Percentiles rank a stretch among this genome's conserved stretches.
Evolutionary conservation across 1,140 invertebrate species (phyloP).

Genomic region (Zaprionus camerounensis): DNA sequence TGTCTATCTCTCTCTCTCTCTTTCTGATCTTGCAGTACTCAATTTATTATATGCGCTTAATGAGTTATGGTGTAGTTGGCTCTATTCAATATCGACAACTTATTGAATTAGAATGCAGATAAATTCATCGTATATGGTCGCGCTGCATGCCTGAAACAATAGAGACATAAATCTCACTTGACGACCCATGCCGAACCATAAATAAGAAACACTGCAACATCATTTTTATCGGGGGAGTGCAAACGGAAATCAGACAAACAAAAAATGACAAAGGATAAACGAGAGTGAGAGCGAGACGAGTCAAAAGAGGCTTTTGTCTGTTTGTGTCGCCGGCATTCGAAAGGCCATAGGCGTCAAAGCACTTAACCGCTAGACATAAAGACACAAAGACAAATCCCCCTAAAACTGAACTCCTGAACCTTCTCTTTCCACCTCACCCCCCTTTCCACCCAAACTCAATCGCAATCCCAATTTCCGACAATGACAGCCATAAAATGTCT

Average conservation of each 20-base stretch:
- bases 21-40: not conserved
- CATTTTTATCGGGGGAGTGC: slow-evolving; percentile 38
- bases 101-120: slow-evolving; percentile 61
- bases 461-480: slow-evolving; percentile 59
- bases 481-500: slow-evolving; percentile 76
- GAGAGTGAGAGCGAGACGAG: slow-evolving; percentile 7
- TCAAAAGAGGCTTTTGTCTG: slow-evolving; percentile 41
- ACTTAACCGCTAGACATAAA: slow-evolving; percentile 73
- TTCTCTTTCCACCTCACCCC: not conserved
- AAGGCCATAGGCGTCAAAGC: slow-evolving; percentile 70
- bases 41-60: slow-evolving; percentile 31
- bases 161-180: slow-evolving; percentile 42
- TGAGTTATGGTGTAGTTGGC: slow-evolving; percentile 30
- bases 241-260: slow-evolving; percentile 8
- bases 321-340: slow-evolving; percentile 49
- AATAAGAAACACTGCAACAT: slow-evolving; percentile 49
- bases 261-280: slow-evolving; percentile 52
- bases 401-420: slow-evolving; percentile 37
- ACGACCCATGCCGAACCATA: slow-evolving; percentile 20
- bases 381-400: slow-evolving; percentile 55
- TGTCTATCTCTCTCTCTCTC: not conserved
- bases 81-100: slow-evolving; percentile 18
- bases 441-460: not conserved
- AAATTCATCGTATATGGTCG: slow-evolving; percentile 3
- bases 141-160: slow-evolving; percentile 27